Evolutionary conservation across 2,113 vertebrate species (phyloP).

Genomic region (Heptranchias perlo): DNA sequence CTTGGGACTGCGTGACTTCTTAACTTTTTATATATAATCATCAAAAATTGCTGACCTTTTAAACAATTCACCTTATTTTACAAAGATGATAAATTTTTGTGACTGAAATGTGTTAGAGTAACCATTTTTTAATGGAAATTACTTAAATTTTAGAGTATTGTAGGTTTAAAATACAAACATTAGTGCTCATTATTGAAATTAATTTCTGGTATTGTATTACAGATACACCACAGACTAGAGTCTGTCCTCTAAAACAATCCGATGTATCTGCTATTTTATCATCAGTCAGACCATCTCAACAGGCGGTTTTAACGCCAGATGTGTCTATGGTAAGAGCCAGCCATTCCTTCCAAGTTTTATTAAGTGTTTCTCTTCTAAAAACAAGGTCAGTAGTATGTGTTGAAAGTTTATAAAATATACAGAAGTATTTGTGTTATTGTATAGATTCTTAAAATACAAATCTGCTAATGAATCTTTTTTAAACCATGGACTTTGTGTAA

Average conservation of each 20-base stretch:
- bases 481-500: not conserved
- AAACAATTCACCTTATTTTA: not conserved
- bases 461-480: not conserved
- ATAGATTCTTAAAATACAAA: not conserved
- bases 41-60: not conserved
- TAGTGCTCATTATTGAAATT: not conserved
- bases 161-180: not conserved
- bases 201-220: conserved; percentile 32
- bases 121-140: not conserved
- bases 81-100: not conserved
- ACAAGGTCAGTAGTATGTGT: not conserved
- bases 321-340: conserved; percentile 60
- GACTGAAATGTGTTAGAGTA: not conserved
- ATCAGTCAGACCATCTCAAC: conserved; percentile 58
- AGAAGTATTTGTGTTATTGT: not conserved
- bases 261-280: conserved; percentile 64
- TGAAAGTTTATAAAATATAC: not conserved
- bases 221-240: conserved; percentile 57
- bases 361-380: not conserved
- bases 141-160: not conserved
- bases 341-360: not conserved
- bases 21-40: no score
- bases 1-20: not conserved
- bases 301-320: conserved; percentile 57
- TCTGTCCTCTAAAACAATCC: conserved; percentile 53